phyloP scores from a whole-genome alignment of 2,888 invertebrate genomes.

The Palloptera scutellata region DNA sequence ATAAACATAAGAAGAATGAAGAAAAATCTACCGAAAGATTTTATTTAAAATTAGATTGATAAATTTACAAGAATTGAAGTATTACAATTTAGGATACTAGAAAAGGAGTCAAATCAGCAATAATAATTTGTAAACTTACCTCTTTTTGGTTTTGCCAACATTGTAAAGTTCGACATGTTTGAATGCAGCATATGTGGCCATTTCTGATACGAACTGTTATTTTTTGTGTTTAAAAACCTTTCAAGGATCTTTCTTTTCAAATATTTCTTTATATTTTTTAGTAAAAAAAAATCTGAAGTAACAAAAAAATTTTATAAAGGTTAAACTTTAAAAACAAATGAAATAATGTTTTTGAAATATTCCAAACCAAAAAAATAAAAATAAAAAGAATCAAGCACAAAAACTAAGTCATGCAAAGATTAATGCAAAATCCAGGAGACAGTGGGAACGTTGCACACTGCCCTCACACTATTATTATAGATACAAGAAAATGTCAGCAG shows the following conservation, averaged over 20 bases:
- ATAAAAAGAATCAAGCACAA: too few relatives aligned
- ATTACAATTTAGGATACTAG: too few relatives aligned
- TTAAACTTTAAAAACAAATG: not conserved
- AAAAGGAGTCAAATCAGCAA: too few relatives aligned
- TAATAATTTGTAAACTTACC: constrained; percentile 68
- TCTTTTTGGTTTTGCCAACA: constrained; percentile 92
- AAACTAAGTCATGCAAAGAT: not conserved
- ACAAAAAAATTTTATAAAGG: not conserved
- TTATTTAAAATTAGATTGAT: too few relatives aligned
- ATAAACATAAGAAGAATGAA: too few relatives aligned
- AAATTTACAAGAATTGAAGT: too few relatives aligned
- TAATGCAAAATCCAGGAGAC: not conserved
- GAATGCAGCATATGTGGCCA: constrained; percentile 93
- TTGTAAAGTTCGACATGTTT: constrained; percentile 94
- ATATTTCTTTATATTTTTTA: constrained; percentile 8
- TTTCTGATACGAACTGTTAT: constrained; percentile 57
- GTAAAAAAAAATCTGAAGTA: not conserved
- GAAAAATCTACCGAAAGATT: too few relatives aligned
- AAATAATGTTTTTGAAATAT: not conserved
- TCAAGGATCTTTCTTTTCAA: constrained; percentile 6
- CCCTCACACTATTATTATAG: not conserved
- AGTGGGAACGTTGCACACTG: not conserved
- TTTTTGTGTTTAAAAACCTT: constrained; percentile 5
- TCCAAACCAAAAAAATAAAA: too few relatives aligned
- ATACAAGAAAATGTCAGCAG: too few relatives aligned